Percentiles rank a stretch among this genome's conserved stretches.
Evolutionary conservation across 2,888 invertebrate species (phyloP).

Genomic region (Drosophila glabriapex): DNA sequence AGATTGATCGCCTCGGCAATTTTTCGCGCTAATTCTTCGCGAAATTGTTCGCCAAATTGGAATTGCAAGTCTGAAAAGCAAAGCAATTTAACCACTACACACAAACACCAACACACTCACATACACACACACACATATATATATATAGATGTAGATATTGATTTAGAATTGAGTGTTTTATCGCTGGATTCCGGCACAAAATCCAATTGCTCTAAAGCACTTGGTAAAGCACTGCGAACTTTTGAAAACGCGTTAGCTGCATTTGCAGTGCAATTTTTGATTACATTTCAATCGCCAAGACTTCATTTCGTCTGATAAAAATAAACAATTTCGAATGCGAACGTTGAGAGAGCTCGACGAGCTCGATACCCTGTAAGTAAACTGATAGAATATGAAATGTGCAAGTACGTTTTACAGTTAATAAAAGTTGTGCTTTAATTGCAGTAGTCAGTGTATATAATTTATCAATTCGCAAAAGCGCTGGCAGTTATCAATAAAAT

Average conservation of each 20-base stretch:
- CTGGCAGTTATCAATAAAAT: background rate
- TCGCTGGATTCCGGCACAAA: conserved; percentile 29
- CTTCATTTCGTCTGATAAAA: background rate
- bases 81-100: background rate
- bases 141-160: conserved; percentile 1
- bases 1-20: conserved; percentile 31
- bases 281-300: conserved; percentile 66
- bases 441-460: background rate
- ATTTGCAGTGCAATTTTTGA: conserved; percentile 61
- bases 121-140: rapidly evolving
- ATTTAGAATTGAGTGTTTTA: conserved; percentile 35
- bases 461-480: background rate
- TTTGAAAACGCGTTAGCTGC: conserved; percentile 59
- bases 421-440: background rate
- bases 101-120: too few relatives aligned
- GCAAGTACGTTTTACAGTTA: background rate
- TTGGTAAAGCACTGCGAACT: conserved; percentile 37
- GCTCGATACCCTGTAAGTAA: background rate
- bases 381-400: background rate
- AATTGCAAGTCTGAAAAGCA: conserved; percentile 11
- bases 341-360: background rate
- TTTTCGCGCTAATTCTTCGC: conserved; percentile 29
- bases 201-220: conserved; percentile 55
- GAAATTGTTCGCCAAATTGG: conserved; percentile 22
- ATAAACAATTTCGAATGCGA: background rate